phyloP scores from a whole-genome alignment of 2,888 invertebrate species.

The Diarsia rubi region DNA sequence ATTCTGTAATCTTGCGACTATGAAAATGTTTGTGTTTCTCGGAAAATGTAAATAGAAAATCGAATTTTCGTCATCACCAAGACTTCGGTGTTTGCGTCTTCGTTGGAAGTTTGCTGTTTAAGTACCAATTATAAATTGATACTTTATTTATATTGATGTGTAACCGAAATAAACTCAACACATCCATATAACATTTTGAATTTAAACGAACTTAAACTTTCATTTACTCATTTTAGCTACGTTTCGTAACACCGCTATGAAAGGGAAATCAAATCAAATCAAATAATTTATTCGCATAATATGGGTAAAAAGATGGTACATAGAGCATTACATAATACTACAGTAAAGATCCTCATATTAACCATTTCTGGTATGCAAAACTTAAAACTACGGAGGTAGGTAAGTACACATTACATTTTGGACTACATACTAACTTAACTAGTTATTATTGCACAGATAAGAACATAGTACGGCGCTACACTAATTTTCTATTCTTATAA shows the following conservation, averaged over 20 bases:
- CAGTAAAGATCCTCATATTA: no score
- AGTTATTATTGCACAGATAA: no score
- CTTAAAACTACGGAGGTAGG: no score
- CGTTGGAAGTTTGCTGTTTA: constrained; percentile 20
- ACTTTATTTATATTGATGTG: neutral
- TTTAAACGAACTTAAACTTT: neutral
- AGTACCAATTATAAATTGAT: constrained; percentile 17
- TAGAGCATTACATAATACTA: no score
- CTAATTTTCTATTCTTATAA: no score
- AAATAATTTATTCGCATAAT: no score
- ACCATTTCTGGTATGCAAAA: no score
- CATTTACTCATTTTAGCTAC: neutral
- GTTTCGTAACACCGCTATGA: neutral
- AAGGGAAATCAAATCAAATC: no score
- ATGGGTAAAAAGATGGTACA: no score
- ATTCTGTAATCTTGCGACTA: constrained; percentile 55
- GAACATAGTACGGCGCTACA: no score
- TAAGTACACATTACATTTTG: no score
- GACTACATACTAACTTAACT: no score
- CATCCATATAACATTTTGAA: neutral
- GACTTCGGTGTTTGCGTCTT: constrained; percentile 13
- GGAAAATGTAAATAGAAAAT: constrained; percentile 45
- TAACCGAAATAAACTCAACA: neutral
- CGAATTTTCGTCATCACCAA: constrained; percentile 29
- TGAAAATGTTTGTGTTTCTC: constrained; percentile 56